Evolutionary conservation across 2,113 vertebrate genomes (phyloP).

Genomic region (Anthoscopus minutus): DNA sequence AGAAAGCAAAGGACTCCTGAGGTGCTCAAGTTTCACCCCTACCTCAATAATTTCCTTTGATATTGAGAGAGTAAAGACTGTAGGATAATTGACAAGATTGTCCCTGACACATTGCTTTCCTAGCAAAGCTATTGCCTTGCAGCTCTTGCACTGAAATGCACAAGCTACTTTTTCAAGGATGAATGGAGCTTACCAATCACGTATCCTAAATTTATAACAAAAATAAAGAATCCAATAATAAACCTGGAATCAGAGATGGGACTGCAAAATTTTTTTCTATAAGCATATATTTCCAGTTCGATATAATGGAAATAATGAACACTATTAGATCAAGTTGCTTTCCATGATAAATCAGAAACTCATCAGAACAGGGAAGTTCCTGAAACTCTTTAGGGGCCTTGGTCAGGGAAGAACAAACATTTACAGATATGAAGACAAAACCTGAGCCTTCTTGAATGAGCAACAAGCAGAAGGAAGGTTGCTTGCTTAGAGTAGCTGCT

Average conservation of each 20-base stretch:
- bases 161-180: neutral
- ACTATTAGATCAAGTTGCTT: neutral
- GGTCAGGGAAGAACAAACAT: neutral
- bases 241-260: neutral
- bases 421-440: neutral
- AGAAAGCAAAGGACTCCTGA: neutral
- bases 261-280: neutral
- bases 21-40: neutral
- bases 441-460: neutral
- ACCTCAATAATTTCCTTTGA: neutral
- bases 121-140: neutral
- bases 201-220: neutral
- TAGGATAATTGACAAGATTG: neutral
- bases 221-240: neutral
- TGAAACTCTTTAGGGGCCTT: neutral
- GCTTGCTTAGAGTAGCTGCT: neutral
- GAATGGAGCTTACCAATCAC: neutral
- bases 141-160: neutral
- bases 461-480: neutral
- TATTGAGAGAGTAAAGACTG: neutral
- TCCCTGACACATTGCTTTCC: neutral
- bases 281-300: neutral
- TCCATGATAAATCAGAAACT: neutral
- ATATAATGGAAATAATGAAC: neutral
- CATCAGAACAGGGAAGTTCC: neutral